These are phyloP conservation scores for Melanostoma scalare DNA, from an alignment of 2,888 invertebrate species.

Conservation along the genomic window DNA sequence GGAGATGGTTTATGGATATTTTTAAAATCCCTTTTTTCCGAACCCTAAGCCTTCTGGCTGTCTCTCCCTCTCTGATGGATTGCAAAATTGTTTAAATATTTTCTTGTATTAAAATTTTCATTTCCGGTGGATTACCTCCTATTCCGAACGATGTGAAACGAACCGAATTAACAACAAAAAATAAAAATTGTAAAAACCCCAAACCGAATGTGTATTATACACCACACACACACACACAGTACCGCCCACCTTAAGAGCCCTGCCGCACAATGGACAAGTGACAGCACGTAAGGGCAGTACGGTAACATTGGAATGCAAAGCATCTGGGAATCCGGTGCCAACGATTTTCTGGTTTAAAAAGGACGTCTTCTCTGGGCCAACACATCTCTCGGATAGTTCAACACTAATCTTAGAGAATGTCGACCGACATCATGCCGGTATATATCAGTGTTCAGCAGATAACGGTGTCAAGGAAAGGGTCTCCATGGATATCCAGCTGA, in stretches of 20 bases:
- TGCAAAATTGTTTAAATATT: conserved; percentile 64
- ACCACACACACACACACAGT: conserved; percentile 79
- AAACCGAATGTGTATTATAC: background rate
- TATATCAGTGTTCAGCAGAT: conserved; percentile 83
- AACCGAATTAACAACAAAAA: conserved; percentile 18
- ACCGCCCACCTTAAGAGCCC: conserved; percentile 86
- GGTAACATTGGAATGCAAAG: conserved; percentile 87
- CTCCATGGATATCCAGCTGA: conserved; percentile 83
- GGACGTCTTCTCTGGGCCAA: conserved; percentile 81
- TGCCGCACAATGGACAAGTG: conserved; percentile 87
- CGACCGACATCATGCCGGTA: conserved; percentile 83
- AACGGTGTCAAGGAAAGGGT: conserved; percentile 84
- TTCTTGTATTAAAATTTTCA: conserved; percentile 71
- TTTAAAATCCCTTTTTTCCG: conserved; percentile 18
- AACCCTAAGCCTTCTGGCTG: conserved; percentile 1
- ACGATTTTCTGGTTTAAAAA: conserved; percentile 88
- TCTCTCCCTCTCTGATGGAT: conserved; percentile 19
- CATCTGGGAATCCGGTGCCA: conserved; percentile 88
- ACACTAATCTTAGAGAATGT: conserved; percentile 83
- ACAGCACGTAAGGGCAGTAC: conserved; percentile 87
- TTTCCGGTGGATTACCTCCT: conserved; percentile 71
- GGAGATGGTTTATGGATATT: conserved; percentile 54
- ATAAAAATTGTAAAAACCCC: conserved; percentile 9
- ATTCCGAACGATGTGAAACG: conserved; percentile 45
- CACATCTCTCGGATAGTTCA: conserved; percentile 82